Evolutionary conservation across 2,797 vertebrate genomes (phyloP).

Genomic region (Gadopsis bispinosus): DNA sequence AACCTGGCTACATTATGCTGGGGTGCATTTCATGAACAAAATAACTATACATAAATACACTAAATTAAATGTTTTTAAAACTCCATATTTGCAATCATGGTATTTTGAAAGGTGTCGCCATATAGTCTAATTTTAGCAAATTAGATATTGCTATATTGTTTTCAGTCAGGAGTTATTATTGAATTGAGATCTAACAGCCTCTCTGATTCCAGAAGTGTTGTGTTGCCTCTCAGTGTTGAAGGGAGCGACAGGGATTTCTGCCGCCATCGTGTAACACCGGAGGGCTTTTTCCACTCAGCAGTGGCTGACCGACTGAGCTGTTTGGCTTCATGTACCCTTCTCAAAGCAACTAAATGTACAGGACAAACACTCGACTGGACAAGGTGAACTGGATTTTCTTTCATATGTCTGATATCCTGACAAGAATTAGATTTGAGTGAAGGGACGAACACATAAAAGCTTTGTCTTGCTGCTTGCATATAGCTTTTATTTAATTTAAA

Average conservation of each 20-base stretch:
- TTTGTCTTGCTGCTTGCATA: neutral
- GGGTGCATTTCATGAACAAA: neutral
- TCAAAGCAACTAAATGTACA: constrained; percentile 41
- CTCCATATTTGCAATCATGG: neutral
- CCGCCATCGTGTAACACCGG: constrained; percentile 45
- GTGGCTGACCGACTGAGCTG: constrained; percentile 34
- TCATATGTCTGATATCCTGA: constrained; percentile 9
- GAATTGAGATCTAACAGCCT: constrained; percentile 34
- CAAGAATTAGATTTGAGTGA: neutral
- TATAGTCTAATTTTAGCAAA: neutral
- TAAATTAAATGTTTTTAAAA: neutral
- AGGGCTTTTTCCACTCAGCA: constrained; percentile 69
- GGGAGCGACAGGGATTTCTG: constrained; percentile 59
- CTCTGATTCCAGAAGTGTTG: constrained; percentile 41
- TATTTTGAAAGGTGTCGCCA: neutral
- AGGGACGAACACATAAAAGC: neutral
- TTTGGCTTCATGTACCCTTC: constrained; percentile 45
- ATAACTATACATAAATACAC: neutral
- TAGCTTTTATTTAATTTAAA: neutral
- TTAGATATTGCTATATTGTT: neutral
- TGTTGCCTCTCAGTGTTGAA: constrained; percentile 55
- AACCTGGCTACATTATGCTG: neutral
- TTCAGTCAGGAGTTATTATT: constrained; percentile 10
- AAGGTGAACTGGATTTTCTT: constrained; percentile 16
- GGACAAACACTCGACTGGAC: constrained; percentile 32